Conservation (phyloP, 2,888 invertebrate genomes). For the Pristionchus mayeri region DNA sequence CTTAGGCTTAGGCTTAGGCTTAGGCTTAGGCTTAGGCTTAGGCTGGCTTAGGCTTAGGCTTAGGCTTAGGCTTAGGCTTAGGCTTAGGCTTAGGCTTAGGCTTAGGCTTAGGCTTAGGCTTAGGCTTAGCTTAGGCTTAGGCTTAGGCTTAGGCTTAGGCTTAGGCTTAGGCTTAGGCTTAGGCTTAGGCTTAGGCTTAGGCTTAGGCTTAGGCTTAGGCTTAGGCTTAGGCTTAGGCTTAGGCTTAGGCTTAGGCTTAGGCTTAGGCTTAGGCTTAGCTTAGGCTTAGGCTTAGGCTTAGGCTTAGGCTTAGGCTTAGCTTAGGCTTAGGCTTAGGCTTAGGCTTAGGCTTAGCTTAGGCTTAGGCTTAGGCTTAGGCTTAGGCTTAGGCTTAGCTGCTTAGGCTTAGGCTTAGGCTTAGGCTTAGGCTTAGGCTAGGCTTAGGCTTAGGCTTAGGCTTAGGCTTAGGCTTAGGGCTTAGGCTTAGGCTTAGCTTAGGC, state of each 20-base stretch:
- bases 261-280: conserved; percentile 14
- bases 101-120: conserved; percentile 46
- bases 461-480: conserved; percentile 50
- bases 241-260: conserved; percentile 9
- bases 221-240: conserved; percentile 10
- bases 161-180: conserved; percentile 37
- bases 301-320: conserved; percentile 14
- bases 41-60: conserved; percentile 45
- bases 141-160: conserved; percentile 44
- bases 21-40: conserved; percentile 46
- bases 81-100: conserved; percentile 46
- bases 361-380: conserved; percentile 42
- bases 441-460: conserved; percentile 49
- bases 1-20: conserved; percentile 46
- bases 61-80: conserved; percentile 43
- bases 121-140: conserved; percentile 39
- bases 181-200: conserved; percentile 36
- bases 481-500: conserved; percentile 51
- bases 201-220: conserved; percentile 14
- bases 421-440: conserved; percentile 47
- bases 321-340: conserved; percentile 14
- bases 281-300: conserved; percentile 14
- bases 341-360: not conserved
- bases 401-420: conserved; percentile 52
- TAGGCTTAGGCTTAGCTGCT: conserved; percentile 52